Evolutionary conservation across 2,797 vertebrate species (phyloP).

Genomic region (Pantherophis vulpinus): DNA sequence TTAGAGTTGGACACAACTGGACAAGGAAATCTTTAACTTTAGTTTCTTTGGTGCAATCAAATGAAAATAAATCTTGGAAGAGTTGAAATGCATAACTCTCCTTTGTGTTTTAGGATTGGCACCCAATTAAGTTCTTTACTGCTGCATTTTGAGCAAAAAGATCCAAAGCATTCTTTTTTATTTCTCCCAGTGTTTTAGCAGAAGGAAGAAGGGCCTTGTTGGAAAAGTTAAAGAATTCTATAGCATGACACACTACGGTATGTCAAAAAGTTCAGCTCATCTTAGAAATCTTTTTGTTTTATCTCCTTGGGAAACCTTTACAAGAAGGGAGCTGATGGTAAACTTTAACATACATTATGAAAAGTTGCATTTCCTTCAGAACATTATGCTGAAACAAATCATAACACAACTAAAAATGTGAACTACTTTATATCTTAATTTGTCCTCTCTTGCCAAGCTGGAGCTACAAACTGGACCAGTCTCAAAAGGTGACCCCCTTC

Average conservation of each 20-base stretch:
- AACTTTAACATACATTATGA: neutral
- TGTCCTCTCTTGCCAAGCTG: neutral
- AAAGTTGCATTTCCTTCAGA: neutral
- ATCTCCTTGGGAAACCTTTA: neutral
- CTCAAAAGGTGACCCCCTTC: neutral
- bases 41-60: neutral
- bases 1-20: neutral
- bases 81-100: neutral
- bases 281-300: neutral
- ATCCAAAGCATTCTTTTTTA: neutral
- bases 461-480: neutral
- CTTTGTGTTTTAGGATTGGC: neutral
- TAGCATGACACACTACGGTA: neutral
- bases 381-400: neutral
- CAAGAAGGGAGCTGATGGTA: neutral
- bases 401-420: neutral
- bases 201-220: neutral
- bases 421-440: neutral
- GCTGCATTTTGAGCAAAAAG: neutral
- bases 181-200: neutral
- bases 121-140: neutral
- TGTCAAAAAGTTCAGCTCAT: neutral
- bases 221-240: neutral
- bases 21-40: neutral
- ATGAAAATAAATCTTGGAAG: neutral